phyloP scores from a whole-genome alignment of 2,797 vertebrate genomes.

The Champsocephalus esox region DNA sequence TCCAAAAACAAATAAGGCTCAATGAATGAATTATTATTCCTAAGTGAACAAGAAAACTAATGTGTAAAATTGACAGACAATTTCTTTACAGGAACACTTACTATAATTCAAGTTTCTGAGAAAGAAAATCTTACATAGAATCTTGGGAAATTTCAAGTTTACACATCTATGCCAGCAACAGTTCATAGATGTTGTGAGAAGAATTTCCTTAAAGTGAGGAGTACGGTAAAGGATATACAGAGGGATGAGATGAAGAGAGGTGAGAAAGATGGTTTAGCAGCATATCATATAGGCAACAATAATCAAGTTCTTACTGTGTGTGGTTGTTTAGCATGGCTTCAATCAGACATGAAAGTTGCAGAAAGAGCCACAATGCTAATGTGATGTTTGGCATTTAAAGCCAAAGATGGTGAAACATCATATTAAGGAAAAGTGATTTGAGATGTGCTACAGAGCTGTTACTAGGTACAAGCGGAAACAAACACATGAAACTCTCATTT shows the following conservation, averaged over 20 bases:
- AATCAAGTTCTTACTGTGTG: slow-evolving; percentile 38
- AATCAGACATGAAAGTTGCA: background rate
- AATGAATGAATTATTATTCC: too few species aligned
- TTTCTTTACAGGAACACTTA: background rate
- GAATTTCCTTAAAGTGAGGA: slow-evolving; percentile 32
- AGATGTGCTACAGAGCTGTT: background rate
- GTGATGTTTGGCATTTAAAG: background rate
- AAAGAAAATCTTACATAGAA: background rate
- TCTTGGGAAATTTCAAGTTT: slow-evolving; percentile 19
- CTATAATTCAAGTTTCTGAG: background rate
- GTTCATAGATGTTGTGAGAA: slow-evolving; percentile 38
- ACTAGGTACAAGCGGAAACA: background rate
- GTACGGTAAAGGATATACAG: slow-evolving; percentile 16
- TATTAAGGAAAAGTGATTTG: background rate
- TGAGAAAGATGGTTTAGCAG: slow-evolving; percentile 20
- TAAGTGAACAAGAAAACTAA: background rate
- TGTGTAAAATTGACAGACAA: background rate
- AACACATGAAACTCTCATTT: background rate
- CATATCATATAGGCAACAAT: slow-evolving; percentile 21
- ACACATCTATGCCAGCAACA: slow-evolving; percentile 39
- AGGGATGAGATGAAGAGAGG: slow-evolving; percentile 25
- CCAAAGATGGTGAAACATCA: too few species aligned
- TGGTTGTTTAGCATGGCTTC: slow-evolving; percentile 16
- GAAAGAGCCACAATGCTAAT: background rate
- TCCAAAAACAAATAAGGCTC: too few species aligned